Evolutionary conservation across 2,113 vertebrate genomes (phyloP), one percentile per base, ranked within the genome.

Genomic region (Mesitornis unicolor): DNA sequence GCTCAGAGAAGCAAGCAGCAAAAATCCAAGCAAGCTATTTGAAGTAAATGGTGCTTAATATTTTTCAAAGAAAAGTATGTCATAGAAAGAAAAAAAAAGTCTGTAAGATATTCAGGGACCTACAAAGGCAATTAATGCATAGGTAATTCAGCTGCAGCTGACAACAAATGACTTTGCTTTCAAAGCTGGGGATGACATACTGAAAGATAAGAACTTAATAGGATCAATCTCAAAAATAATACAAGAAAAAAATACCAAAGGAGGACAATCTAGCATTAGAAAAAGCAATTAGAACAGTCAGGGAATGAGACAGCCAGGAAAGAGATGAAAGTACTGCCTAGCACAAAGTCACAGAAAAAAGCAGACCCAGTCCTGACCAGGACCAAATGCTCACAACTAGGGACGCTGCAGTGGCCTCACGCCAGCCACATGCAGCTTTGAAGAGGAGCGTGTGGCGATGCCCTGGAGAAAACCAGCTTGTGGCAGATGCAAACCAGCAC

Each of bases 161-260:
- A 56, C 56, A 80, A 80, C 82, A 91, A 86, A 86, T 42, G 42
- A 54, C 63, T 91, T 26, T 20, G 54, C 91, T 95, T 92, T 96
- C 85, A 93, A 79, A 90, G 90, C 92, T 53, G 47, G 24, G 60
- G 71, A 85, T 81, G 82, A 90, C 90, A 59, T 26, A 24, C 47
- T 54, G 71, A 70, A 84, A 48, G 79, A 59, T 87, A 86, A 93
- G 88, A 92, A 92, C 90, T 90, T 97, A 94, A 96, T 81, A 91
- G 95, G 95, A 95, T 96, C 87, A 92, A 64, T 84, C 90, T 93
- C 68, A 56, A 56, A 93, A 89, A 90, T 56, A 91, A 95, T 36
- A 74, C 51, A 86, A 84, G 68, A 90, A 94, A 94, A 94, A 93
- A n/a, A 42, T 18, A 54, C 60, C 29, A 33, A 90, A 84, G 56